Evolutionary conservation across 1,140 invertebrate genomes (phyloP).

Genomic region (Homalodisca vitripennis): DNA sequence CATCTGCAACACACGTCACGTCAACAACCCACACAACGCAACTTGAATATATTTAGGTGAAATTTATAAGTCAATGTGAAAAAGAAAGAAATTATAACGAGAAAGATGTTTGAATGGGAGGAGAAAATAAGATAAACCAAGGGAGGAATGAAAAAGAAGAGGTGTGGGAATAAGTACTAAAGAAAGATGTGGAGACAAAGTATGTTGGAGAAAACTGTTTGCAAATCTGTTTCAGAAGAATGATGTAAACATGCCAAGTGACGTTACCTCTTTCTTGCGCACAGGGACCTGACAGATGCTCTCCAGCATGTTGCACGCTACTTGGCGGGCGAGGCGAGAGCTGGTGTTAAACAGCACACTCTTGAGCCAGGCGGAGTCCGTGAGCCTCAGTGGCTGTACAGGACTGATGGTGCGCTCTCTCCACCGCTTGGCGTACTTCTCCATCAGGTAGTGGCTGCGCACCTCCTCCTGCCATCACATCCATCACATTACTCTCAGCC

Average conservation of each 20-base stretch:
- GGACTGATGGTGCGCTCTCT: conserved; percentile 47
- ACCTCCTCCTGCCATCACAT: conserved; percentile 36
- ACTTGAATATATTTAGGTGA: conserved; percentile 27
- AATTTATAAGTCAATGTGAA: neutral
- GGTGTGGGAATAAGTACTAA: no score
- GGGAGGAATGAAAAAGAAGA: no score
- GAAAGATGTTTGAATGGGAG: no score
- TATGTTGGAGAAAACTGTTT: no score
- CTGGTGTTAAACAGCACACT: conserved; percentile 89
- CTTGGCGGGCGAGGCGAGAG: conserved; percentile 81
- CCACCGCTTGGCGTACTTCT: conserved; percentile 75
- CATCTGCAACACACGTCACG: no score
- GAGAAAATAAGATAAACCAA: no score
- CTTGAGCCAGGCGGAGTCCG: conserved; percentile 78
- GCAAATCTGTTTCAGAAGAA: no score
- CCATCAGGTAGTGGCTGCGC: conserved; percentile 58
- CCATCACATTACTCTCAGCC: no score
- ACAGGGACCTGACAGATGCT: conserved; percentile 73
- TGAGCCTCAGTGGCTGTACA: conserved; percentile 51
- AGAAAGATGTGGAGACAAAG: no score
- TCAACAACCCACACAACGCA: conserved; percentile 7
- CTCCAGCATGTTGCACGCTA: conserved; percentile 86
- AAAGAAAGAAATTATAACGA: neutral
- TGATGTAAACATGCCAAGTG: neutral
- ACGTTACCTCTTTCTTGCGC: conserved; percentile 61